Base-by-base conservation (phyloP, 2,797 vertebrate species). In the Leuciscus waleckii region DNA sequence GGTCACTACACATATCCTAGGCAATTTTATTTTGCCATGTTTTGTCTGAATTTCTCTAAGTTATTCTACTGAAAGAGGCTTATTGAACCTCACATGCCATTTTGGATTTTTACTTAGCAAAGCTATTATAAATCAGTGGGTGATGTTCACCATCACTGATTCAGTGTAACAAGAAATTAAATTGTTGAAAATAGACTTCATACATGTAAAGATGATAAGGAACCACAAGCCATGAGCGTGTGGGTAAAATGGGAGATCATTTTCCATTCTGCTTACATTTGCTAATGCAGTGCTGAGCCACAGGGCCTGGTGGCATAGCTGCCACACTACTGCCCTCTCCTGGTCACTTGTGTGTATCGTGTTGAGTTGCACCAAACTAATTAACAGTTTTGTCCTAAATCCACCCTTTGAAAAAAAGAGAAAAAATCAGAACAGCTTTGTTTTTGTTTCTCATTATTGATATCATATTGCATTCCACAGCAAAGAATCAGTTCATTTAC, bases 261-360 rank as follows among this genome's bases (percentile, higher is more conserved):
- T 90, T 85, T 89, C 71, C 86, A 90, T 93, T 75, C 89, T 92
- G 88, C 91, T 93, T 91, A 88, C 82, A 90, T 88, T 92, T 91
- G 84, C 63, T 84, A 87, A 83, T 83, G 84, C 85, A 37, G 58
- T 83, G 32, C 79, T 17, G 2, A 81, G 88, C 70, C 37, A 69
- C 77, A 80, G 76, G 85, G 82, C 85, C 80, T 67, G 14, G 10
- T 68, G 37, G n/a, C 26, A 92, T 92, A 87, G 88, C 93, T 94
- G 94, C 92, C 93, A 92, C 93, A 94, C 94, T 58, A 93, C 94
- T 96, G 95, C 94, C 93, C 94, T 95, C 95, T 95, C 89, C 94
- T 95, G 95, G 94, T 87, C 89, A 88, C 88, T 85, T 51, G 84
- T 82, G 85, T 29, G 58, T 17, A 5, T 61, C 49, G 81, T 81